Conservation (phyloP, 2,113 vertebrate species). For the Cinclus cinclus region DNA sequence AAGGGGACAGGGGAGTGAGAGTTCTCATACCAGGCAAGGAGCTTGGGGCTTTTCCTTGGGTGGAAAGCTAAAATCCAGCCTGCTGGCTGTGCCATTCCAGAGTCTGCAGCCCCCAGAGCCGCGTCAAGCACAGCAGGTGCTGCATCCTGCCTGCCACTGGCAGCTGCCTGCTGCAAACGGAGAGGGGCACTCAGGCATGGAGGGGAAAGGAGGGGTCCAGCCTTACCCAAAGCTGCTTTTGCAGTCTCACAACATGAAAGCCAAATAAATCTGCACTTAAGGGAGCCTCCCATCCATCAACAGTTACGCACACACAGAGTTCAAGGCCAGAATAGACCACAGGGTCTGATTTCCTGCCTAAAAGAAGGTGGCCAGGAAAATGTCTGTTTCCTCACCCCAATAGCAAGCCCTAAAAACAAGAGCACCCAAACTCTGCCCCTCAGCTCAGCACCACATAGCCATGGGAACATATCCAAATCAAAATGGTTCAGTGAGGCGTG, state of each 20-base stretch:
- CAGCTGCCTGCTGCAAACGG: conserved; percentile 32
- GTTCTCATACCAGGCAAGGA: neutral
- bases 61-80: neutral
- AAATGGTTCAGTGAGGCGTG: neutral
- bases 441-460: neutral
- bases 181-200: neutral
- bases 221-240: neutral
- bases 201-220: neutral
- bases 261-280: conserved; percentile 10
- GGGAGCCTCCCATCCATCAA: neutral
- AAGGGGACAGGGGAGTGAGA: neutral
- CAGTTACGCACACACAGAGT: neutral
- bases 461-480: neutral
- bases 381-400: neutral
- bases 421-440: neutral
- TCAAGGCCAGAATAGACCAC: neutral
- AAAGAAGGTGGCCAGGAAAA: neutral
- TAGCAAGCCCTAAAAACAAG: neutral
- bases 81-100: neutral
- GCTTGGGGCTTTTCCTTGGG: neutral
- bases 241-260: neutral
- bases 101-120: conserved; percentile 6
- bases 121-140: neutral
- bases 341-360: neutral
- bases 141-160: neutral